Conservation (phyloP, 2,888 invertebrate genomes). For the Dicranocentrus wangi region DNA sequence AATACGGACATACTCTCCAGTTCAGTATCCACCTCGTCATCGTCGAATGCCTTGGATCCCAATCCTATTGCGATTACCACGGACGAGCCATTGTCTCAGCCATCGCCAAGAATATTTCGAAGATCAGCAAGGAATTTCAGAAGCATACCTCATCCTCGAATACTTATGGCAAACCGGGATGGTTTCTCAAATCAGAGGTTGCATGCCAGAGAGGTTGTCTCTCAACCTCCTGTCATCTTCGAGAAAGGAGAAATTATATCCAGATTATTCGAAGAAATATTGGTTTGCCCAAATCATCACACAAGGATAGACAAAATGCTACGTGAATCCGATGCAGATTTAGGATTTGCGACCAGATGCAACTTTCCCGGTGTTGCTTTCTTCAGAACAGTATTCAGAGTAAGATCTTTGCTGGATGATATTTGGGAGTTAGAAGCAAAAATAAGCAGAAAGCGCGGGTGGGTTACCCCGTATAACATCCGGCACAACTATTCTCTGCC, state of each 20-base stretch:
- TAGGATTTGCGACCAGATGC: constrained; percentile 70
- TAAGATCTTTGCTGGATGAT: constrained; percentile 68
- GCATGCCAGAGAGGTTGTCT: constrained; percentile 51
- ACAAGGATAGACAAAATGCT: constrained; percentile 59
- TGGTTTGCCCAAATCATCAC: constrained; percentile 68
- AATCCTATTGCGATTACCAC: constrained; percentile 17
- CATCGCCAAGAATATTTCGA: constrained; percentile 36
- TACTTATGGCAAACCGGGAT: constrained; percentile 66
- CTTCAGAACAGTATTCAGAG: constrained; percentile 70
- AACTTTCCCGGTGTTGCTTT: constrained; percentile 72
- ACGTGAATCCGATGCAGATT: constrained; percentile 65
- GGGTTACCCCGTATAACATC: constrained; percentile 72
- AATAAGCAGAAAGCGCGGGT: constrained; percentile 68
- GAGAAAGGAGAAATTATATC: constrained; percentile 69
- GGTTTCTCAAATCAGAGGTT: constrained; percentile 43
- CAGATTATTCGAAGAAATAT: constrained; percentile 65
- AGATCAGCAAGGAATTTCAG: constrained; percentile 46
- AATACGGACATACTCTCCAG: background rate
- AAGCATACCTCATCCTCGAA: constrained; percentile 71
- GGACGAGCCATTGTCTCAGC: constrained; percentile 29
- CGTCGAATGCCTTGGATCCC: background rate
- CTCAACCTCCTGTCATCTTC: constrained; percentile 49
- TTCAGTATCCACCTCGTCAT: background rate
- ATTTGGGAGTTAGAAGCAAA: constrained; percentile 70
- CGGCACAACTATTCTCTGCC: constrained; percentile 70